Base-by-base conservation (phyloP, 2,113 vertebrate species). In the Nanorana parkeri region DNA sequence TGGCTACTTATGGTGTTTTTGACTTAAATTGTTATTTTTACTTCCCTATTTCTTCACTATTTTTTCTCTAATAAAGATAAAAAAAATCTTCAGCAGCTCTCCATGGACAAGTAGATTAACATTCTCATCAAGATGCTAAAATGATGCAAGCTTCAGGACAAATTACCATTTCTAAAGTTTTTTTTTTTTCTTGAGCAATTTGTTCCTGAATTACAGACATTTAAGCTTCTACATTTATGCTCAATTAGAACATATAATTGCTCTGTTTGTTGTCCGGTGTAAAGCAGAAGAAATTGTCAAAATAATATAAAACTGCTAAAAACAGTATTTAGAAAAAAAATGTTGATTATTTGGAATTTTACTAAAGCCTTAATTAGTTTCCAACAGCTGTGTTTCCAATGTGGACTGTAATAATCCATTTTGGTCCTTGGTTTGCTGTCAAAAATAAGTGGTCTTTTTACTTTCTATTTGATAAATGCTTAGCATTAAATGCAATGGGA, bases 401-500 rank as follows among this genome's bases (percentile, higher is more conserved):
- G 36, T 24, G 21, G 0, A 51, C 19, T 84, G 65, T 71, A 82
- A 85, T 84, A 77, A 87, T 88, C 80, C 11, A 58, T 90, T 90
- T 84, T 71, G 21, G 28, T 85, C 67, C 51, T 68, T 52, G 10
- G 52, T 84, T 86, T 28, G 77, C 77, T 88, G 86, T 83, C 87
- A 83, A 60, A 87, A 83, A 88, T 89, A 86, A 89, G 84, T 66
- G 84, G 69, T n/a, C 75, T 87, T 83, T 47, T 88, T 86, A 85
- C 41, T 81, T 87, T 88, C 78, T 82, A 69, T 64, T 4, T 77
- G 85, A 89, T 88, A 88, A 89, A 89, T 86, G 83, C 10, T 80
- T 75, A 87, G 17, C 84, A 80, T 86, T 88, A 89, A 88, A 90
- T 90, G 84, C 69, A 88, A 77, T 69, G 83, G 88, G 87, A 87